A percentile compares a stretch with the other conserved stretches of the same genome.
Evolutionary conservation across 92 coral and sea anemone species (phyloP).

Genomic region (Paramuricea clavata): DNA sequence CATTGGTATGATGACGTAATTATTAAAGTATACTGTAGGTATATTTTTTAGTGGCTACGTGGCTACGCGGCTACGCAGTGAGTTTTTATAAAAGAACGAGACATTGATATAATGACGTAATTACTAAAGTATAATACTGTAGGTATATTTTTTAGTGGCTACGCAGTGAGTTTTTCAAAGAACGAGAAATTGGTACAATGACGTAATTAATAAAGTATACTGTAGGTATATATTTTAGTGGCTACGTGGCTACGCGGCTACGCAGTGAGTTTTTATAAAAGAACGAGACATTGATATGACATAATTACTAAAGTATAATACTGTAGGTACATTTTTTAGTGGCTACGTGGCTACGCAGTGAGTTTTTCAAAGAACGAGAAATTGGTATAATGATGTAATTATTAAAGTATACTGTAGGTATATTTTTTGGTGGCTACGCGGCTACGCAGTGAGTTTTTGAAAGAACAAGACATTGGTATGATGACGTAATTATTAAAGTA

Average conservation of each 20-base stretch:
- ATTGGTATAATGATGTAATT: conserved; percentile 2
- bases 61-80: conserved; percentile 38
- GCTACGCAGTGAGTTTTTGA: too few relatives aligned
- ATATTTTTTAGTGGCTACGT: conserved; percentile 33
- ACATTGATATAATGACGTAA: background rate
- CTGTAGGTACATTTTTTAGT: too few relatives aligned
- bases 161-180: too few relatives aligned
- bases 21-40: background rate
- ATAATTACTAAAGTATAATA: background rate
- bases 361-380: background rate
- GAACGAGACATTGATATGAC: too few relatives aligned
- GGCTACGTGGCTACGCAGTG: background rate
- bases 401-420: background rate
- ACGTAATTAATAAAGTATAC: too few relatives aligned
- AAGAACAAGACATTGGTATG: background rate
- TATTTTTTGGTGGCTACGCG: background rate
- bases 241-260: background rate
- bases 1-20: conserved; percentile 1
- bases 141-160: background rate
- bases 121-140: too few relatives aligned
- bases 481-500: background rate
- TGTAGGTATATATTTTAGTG: too few relatives aligned
- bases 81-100: background rate
- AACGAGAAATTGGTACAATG: too few relatives aligned
- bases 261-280: background rate